Conservation (phyloP, 2,797 vertebrate species). For the Pelodytes ibericus region DNA sequence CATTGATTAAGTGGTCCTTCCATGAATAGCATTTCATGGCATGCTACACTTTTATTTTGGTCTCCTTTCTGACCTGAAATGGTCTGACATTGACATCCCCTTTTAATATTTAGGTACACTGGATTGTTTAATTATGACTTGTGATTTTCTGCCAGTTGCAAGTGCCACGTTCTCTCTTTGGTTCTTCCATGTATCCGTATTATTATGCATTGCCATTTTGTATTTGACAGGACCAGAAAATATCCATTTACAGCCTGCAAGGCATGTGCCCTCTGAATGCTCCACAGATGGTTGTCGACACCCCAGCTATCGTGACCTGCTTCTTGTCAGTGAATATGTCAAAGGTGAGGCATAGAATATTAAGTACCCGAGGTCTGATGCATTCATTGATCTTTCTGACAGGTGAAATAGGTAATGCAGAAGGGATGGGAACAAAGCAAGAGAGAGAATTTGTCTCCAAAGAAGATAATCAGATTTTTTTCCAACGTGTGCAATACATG, state of each 20-base stretch:
- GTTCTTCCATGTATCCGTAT: too few species aligned
- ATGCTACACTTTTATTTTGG: background rate
- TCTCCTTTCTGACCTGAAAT: background rate
- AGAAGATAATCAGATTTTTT: too few species aligned
- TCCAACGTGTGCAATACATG: too few species aligned
- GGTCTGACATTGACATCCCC: background rate
- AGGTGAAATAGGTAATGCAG: too few species aligned
- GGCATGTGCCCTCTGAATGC: constrained; percentile 93
- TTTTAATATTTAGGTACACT: background rate
- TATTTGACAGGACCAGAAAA: constrained; percentile 85
- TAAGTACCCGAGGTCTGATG: too few species aligned
- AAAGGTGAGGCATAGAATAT: constrained; percentile 76
- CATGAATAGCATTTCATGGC: background rate
- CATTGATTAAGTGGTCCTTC: background rate
- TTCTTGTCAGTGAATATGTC: constrained; percentile 79
- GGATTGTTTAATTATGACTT: background rate
- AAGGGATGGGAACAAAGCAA: too few species aligned
- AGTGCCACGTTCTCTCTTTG: too few species aligned
- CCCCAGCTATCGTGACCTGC: constrained; percentile 87
- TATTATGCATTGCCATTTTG: background rate
- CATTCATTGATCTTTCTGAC: too few species aligned
- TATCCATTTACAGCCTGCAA: constrained; percentile 90
- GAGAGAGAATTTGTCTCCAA: too few species aligned
- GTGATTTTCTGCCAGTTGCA: background rate
- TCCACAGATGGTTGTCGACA: constrained; percentile 85